These are phyloP conservation scores for Pectinophora gossypiella DNA, from an alignment of 1,140 invertebrate species.

Conservation along the genomic window DNA sequence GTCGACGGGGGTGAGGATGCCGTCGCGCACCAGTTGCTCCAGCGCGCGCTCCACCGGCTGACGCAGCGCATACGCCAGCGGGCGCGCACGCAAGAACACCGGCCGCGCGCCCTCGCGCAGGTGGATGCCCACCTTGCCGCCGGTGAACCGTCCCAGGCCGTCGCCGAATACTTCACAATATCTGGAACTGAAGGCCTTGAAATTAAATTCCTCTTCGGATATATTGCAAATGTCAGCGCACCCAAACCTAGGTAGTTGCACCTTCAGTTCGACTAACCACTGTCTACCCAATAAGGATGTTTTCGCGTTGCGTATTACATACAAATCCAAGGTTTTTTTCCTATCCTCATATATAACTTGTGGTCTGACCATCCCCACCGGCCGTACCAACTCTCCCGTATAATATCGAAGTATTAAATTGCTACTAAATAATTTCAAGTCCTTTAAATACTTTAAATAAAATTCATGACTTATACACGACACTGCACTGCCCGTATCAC, in stretches of 20 bases:
- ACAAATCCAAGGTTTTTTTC: conserved; percentile 5
- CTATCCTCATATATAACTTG: not conserved
- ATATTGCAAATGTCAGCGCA: not conserved
- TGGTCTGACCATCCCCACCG: not conserved
- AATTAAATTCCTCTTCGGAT: not conserved
- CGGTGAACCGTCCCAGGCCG: conserved; percentile 7
- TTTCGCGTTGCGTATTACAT: not conserved
- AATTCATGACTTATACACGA: conserved; percentile 1
- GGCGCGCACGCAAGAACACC: not conserved
- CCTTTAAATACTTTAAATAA: not conserved
- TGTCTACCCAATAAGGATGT: conserved; percentile 1
- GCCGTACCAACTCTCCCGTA: not conserved
- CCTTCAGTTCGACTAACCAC: not conserved
- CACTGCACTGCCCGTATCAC: conserved; percentile 3
- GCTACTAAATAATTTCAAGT: not conserved
- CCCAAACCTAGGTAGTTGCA: not conserved
- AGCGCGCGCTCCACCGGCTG: not conserved
- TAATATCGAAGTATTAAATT: conserved; percentile 1
- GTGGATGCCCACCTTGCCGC: not conserved
- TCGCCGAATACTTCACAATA: conserved; percentile 8
- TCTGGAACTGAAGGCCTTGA: conserved; percentile 2
- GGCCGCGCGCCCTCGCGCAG: not conserved
- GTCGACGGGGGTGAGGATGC: conserved; percentile 28
- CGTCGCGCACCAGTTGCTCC: not conserved
- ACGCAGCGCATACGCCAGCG: conserved; percentile 3